Evolutionary conservation across 2,888 invertebrate species (phyloP), one percentile per base, ranked within the genome.

Genomic region (Perdita meconis): DNA sequence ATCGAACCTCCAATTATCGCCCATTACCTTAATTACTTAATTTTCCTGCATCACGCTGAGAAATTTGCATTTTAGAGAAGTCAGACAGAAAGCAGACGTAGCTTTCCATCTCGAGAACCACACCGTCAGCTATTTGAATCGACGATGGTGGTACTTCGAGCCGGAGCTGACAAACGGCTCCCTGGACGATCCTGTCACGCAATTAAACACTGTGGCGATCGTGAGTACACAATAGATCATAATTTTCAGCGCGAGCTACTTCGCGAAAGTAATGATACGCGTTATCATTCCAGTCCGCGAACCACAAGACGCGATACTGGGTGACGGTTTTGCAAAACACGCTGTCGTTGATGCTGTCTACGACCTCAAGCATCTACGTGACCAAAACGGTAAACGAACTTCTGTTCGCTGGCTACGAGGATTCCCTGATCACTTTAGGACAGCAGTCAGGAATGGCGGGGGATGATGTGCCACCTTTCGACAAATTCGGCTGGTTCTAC

Each of bases 401-500:
- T 19, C 93, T 97, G 0, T 97, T 97, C 88, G 95, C 96, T 1
- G 98, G 98, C 0, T 98, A 97, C 89, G 93, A 94, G 0, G 97
- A 98, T 90, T 92, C 94, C 0, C 91, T 97, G 63, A 94, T 98
- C 69, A 94, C 95, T 44, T 91, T 96, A 76, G 96, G 95, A 0
- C 94, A 93, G 80, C 87, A 95, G 67, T 95, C 95, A 0, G 90
- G 94, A 26, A 93, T 87, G 0, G 90, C 88, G 0, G n/a, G n/a
- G n/a, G 86, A 89, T 4, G 88, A 90, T 3, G 76, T 93, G 6
- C 93, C 94, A 0, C 94, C 94, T 0, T 95, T 95, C 78, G 97
- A 97, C 87, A 95, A 94, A 87, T 97, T 98, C 90, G 98, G 97
- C 12, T 96, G 97, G 95, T 98, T 98, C 92, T 97, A 97, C 85